Base-by-base conservation (phyloP, 2,888 invertebrate genomes). In the Lottia scabra region DNA sequence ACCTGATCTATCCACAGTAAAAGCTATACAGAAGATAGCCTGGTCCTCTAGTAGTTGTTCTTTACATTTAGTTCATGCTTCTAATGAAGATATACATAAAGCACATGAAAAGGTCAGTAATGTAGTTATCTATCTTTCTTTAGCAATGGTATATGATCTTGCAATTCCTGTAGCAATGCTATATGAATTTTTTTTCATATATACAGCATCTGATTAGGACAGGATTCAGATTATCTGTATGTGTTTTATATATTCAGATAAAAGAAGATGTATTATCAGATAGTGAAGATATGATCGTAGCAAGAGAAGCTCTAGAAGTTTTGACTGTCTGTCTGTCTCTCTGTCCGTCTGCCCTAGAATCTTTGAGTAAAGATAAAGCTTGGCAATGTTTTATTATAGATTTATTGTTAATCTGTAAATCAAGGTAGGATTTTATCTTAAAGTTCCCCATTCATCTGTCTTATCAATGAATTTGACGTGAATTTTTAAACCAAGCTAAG, bases 361-460 rank as follows among this genome's bases (percentile, higher is more conserved):
- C 93, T 43, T 91, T 98, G 38, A 93, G 95, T 77, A 93, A 93
- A 83, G 96, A 96, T 84, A 91, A 93, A 75, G 93, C 94, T 90
- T 97, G 96, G 95, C 95, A 96, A 81, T 93, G 94, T 72, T 96
- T 97, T 84, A 93, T 97, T 68, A 94, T 96, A 77, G 96, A 96
- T 87, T 91, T 97, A 79, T 94, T 97, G 84, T 92, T 98, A 63
- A 92, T 95, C 81, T 96, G 96, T 89, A 94, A 94, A 70, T 89
- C 88, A 79, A 89, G 89, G 89, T 89, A 75, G 75, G 80, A 75
- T 3, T 38, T 38, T n/a, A n/a, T n/a, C n/a, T n/a, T n/a, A n/a
- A n/a, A n/a, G n/a, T n/a, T n/a, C n/a, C n/a, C n/a, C n/a, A n/a
- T n/a, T n/a, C n/a, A n/a, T n/a, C n/a, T n/a, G n/a, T n/a, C n/a